Base-by-base conservation (phyloP, 2,797 vertebrate genomes). In the Molossus alvarezi region DNA sequence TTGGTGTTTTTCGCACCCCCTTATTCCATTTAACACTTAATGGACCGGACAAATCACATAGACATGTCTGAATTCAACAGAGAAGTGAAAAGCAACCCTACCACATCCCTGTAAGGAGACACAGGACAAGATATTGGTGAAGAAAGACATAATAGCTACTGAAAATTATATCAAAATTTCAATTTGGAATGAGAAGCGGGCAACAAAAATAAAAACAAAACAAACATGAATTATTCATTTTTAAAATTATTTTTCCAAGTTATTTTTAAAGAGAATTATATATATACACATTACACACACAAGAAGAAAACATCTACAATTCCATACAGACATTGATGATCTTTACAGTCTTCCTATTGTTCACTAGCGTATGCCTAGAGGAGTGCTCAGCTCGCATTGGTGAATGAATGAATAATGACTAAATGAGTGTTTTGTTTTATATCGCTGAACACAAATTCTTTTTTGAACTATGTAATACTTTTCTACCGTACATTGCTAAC, bases 221-320 rank as follows among this genome's bases (percentile, higher is more conserved):
- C 23, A 53, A 53, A 55, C 11, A 72, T 67, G 20, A 64, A 37
- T 20, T 18, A 90, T 12, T 41, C 33, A 75, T 62, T 65, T 85
- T 76, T 29, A 13, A 76, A 81, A 71, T n/a, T 5, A 55, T n/a
- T 90, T 72, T 67, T 90, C 20, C 48, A 96, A 88, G 18, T 95
- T 55, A 48, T 27, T 25, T 89, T 79, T 80, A 85, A 58, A 37
- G 41, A 65, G 6, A 48, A 62, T 18, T 79, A 0, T 37, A n/a
- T 25, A 62, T 45, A 53, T 60, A 62, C 21, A 80, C 6, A 41
- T 25, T 33, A 95, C 9, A 82, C 7, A 94, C 9, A 71, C 17
- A 37, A 76, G 13, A 48, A 37, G 4, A 10, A 55, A 82, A 87
- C 81, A 33, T 27, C 27, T 76, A 41, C 41, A 71, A 33, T 76